These are phyloP conservation scores for Columba janthina DNA, from an alignment of 2,113 vertebrate genomes.

Conservation along the genomic window DNA sequence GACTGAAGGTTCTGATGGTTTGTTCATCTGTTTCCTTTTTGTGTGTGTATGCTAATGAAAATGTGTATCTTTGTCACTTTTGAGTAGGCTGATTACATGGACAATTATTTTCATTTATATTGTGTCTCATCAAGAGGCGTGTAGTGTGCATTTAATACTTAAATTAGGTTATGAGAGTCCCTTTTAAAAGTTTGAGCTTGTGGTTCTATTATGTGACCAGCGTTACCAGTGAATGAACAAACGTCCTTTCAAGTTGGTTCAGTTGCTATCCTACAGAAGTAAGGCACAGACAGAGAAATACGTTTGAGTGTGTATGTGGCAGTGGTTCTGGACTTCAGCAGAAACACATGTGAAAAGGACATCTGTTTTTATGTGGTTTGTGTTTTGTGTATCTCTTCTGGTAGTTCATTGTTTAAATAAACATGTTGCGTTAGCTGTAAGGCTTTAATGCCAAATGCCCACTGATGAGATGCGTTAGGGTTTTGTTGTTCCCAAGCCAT, in stretches of 20 bases:
- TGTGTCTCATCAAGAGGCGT: not conserved
- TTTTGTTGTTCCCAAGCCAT: conserved; percentile 32
- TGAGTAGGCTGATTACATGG: not conserved
- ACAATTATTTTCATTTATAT: not conserved
- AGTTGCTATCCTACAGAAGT: not conserved
- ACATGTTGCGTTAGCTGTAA: conserved; percentile 5
- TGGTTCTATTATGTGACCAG: not conserved
- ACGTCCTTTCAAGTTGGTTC: not conserved
- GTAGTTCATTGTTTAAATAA: conserved; percentile 48
- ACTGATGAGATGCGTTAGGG: not conserved
- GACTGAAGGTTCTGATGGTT: not conserved
- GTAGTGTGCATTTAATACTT: not conserved
- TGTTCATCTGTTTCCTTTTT: not conserved
- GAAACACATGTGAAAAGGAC: not conserved
- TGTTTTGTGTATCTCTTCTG: not conserved
- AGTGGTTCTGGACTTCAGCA: not conserved
- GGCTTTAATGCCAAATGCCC: conserved; percentile 16
- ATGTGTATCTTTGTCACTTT: not conserved
- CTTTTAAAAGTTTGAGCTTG: not conserved
- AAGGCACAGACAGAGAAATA: not conserved
- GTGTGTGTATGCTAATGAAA: not conserved
- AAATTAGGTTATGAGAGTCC: not conserved
- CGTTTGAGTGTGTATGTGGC: not conserved
- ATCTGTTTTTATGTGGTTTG: conserved; percentile 11
- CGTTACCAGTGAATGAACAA: not conserved